Conservation (phyloP, 2,113 vertebrate species). For the Clarias batrachus region DNA sequence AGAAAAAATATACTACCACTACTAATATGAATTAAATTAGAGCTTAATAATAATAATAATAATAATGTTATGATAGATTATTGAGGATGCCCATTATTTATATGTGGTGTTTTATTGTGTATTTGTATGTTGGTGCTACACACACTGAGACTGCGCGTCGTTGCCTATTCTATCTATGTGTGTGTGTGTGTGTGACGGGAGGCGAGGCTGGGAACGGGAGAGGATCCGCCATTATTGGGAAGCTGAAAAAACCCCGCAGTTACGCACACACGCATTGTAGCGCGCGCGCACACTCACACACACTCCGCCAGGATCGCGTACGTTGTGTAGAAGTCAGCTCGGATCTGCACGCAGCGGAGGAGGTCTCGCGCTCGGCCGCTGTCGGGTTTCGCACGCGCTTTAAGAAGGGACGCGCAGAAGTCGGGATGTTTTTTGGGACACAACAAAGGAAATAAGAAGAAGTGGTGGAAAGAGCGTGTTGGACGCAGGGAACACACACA, state of each 20-base stretch:
- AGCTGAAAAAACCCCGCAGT: conserved; percentile 66
- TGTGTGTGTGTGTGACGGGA: conserved; percentile 65
- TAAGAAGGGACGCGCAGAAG: conserved; percentile 35
- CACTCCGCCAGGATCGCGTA: conserved; percentile 61
- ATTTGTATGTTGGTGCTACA: conserved; percentile 6
- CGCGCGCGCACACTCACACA: conserved; percentile 36
- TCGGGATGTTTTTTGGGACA: conserved; percentile 65
- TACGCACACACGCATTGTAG: conserved; percentile 46
- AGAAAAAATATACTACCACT: not conserved
- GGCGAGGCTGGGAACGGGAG: conserved; percentile 72
- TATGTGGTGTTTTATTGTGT: conserved; percentile 15
- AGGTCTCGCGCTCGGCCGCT: not conserved
- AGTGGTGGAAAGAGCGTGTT: conserved; percentile 76
- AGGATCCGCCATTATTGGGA: conserved; percentile 81
- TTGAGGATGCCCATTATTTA: not conserved
- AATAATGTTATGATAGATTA: not conserved
- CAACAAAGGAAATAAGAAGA: conserved; percentile 81
- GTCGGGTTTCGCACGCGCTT: not conserved
- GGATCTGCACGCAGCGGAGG: not conserved
- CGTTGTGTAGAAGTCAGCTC: conserved; percentile 22
- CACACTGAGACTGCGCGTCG: conserved; percentile 8
- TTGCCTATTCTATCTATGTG: conserved; percentile 19
- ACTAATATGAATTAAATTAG: not conserved
- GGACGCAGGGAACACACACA: conserved; percentile 60
- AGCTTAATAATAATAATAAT: not conserved